These are phyloP conservation scores for Oxygymnocypris stewartii DNA, from an alignment of 2,113 vertebrate genomes.

Conservation along the genomic window DNA sequence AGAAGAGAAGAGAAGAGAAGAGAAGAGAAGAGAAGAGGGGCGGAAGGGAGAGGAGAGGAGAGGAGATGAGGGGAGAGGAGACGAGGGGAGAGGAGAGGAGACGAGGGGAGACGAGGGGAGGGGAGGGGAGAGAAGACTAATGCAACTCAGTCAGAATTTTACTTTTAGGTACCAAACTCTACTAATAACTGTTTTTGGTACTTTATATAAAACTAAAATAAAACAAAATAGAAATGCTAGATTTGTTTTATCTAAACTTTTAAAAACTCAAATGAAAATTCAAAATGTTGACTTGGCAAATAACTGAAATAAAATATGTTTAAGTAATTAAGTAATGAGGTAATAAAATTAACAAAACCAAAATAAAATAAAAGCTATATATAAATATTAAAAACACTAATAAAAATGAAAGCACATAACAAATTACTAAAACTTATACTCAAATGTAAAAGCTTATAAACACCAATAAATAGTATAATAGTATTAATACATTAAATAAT, in stretches of 20 bases:
- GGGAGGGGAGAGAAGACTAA: too few relatives aligned
- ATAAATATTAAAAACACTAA: background rate
- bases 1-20: too few relatives aligned
- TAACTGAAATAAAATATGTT: background rate
- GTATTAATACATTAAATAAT: background rate
- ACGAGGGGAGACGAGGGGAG: background rate
- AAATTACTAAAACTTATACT: background rate
- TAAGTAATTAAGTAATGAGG: background rate
- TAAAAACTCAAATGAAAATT: background rate
- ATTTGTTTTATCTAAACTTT: background rate
- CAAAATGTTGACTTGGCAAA: background rate
- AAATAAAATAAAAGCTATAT: background rate
- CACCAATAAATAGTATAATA: background rate
- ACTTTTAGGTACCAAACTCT: background rate
- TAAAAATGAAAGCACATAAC: background rate
- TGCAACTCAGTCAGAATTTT: background rate
- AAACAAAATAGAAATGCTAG: background rate
- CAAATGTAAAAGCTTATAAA: too few relatives aligned
- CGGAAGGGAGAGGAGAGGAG: too few relatives aligned
- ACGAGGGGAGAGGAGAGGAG: background rate
- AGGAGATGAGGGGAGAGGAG: background rate
- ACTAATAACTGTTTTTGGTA: background rate
- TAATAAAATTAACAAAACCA: background rate
- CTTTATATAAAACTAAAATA: background rate
- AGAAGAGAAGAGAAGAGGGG: background rate